Evolutionary conservation across 2,888 invertebrate genomes (phyloP), one percentile per base, ranked within the genome.

Genomic region (Eupeodes luniger): DNA sequence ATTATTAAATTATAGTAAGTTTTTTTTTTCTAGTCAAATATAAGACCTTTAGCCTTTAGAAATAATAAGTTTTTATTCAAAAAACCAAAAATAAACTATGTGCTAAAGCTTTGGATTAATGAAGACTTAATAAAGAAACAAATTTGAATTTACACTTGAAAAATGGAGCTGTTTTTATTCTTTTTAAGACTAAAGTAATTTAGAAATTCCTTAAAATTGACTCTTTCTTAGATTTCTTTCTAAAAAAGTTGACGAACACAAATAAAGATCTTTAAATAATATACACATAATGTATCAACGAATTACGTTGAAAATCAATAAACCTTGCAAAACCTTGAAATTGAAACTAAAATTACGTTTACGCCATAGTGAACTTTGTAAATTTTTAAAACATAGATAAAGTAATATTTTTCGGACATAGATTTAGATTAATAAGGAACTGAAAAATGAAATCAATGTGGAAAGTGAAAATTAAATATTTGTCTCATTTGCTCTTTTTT

Each of bases 81-180:
- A 75, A 27, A 14, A 67, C 1, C 27, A 74, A 72, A 77, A 36
- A 40, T 40, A 40, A 79, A 69, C 78, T 84, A 85, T 88, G 85
- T 87, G 87, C 87, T 87, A 84, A 87, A 87, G 85, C 85, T 88
- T 88, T 88, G 70, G 64, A 88, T 88, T 88, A 85, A 78, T 75
- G 53, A 85, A 85, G 88, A 88, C 85, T 88, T 55, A 84, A 88
- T 85, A 85, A 88, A 88, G 69, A 78, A 88, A 88, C 51, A 81
- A 81, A 81, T 85, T 84, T 85, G 61, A 81, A 85, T 85, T 81
- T 81, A 87, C 76, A 86, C 66, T 61, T 51, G 49, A 67, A 36
- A 40, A 16, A 5, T 12, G 0, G 14, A 55, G 11, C 10, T 7
- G 57, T 14, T 27, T 59, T 59, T 7, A 34, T 57, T 57, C 2